Evolutionary conservation across 1,140 invertebrate species (phyloP).

Genomic region (Harpegnathos saltator): DNA sequence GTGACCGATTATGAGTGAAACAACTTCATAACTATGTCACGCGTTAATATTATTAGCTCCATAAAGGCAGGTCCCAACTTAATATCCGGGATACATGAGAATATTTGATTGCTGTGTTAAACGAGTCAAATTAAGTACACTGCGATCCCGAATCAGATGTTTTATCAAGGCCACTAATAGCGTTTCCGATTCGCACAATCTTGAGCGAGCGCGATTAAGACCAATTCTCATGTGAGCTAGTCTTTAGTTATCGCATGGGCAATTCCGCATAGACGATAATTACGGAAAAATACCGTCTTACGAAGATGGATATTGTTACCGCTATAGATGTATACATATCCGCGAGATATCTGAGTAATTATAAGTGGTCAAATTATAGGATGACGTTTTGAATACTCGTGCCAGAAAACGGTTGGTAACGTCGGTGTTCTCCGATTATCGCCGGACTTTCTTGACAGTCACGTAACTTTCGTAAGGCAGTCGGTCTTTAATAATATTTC

Average conservation of each 20-base stretch:
- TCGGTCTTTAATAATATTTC: too few species aligned
- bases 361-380: too few species aligned
- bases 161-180: conserved; percentile 74
- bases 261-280: too few species aligned
- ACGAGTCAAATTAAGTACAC: conserved; percentile 79
- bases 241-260: not conserved
- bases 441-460: too few species aligned
- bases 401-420: too few species aligned
- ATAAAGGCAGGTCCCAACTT: conserved; percentile 64
- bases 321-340: too few species aligned
- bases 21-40: conserved; percentile 60
- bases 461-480: too few species aligned
- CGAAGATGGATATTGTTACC: too few species aligned
- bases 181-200: conserved; percentile 26
- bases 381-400: too few species aligned
- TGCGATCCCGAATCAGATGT: conserved; percentile 69
- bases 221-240: not conserved
- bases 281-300: too few species aligned
- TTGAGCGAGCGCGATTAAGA: conserved; percentile 37
- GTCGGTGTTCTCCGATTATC: too few species aligned
- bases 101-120: conserved; percentile 57
- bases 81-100: conserved; percentile 52
- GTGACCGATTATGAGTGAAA: conserved; percentile 59
- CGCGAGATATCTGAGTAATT: too few species aligned
- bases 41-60: conserved; percentile 53